Conservation (phyloP, 2,797 vertebrate genomes). For the Clamator glandarius region DNA sequence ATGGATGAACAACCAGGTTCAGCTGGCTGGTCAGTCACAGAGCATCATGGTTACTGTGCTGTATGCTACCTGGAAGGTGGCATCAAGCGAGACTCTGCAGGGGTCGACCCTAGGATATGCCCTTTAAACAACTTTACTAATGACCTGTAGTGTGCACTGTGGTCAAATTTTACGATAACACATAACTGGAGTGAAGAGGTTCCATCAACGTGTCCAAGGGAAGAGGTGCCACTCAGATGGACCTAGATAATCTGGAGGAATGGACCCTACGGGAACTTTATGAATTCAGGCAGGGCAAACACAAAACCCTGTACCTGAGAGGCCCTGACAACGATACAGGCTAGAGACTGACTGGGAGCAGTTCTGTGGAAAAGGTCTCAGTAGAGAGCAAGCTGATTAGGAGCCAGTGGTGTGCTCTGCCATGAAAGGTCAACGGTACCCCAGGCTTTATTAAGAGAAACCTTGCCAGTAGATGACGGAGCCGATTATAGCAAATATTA, state of each 20-base stretch:
- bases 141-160: not conserved
- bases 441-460: not conserved
- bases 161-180: not conserved
- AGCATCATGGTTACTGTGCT: not conserved
- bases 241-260: not conserved
- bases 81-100: not conserved
- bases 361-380: not conserved
- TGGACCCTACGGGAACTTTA: not conserved
- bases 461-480: not conserved
- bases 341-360: not conserved
- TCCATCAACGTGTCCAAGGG: not conserved
- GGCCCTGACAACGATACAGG: not conserved
- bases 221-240: not conserved
- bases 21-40: not conserved
- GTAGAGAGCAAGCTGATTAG: not conserved
- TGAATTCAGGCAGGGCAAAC: not conserved
- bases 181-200: not conserved
- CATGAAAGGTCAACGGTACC: constrained; percentile 26
- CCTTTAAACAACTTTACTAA: not conserved
- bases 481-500: not conserved
- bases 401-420: not conserved
- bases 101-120: not conserved
- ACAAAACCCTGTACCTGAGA: not conserved
- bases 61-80: not conserved
- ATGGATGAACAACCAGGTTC: not conserved